phyloP scores from a whole-genome alignment of 2,888 invertebrate genomes.

The Tiliacea aurago region DNA sequence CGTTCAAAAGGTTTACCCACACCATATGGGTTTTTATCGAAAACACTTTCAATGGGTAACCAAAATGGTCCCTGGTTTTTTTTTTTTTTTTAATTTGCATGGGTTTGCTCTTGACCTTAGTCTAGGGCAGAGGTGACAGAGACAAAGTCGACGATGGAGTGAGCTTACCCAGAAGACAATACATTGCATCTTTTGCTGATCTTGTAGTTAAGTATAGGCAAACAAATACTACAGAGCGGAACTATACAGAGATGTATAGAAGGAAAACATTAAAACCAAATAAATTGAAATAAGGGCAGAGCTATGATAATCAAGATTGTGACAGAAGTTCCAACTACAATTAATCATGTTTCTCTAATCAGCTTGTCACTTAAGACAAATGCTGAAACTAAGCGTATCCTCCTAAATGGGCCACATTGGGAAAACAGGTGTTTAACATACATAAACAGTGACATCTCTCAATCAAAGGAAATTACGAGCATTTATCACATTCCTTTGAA shows the following conservation, averaged over 20 bases:
- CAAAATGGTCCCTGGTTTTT: no score
- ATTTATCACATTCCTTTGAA: slow-evolving; percentile 19
- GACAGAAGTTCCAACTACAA: neutral
- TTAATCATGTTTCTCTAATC: neutral
- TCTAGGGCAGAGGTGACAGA: no score
- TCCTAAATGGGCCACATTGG: neutral
- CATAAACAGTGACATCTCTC: neutral
- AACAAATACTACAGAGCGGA: neutral
- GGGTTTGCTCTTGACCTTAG: no score
- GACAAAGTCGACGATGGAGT: no score
- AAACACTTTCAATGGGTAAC: no score
- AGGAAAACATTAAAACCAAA: neutral
- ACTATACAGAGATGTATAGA: neutral
- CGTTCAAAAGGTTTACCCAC: no score
- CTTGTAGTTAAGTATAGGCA: neutral
- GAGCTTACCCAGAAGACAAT: no score
- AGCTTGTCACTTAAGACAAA: neutral
- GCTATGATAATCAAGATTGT: no score
- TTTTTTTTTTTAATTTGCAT: no score
- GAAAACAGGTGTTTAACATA: neutral
- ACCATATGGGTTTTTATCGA: no score
- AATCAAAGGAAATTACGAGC: neutral
- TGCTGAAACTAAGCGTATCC: neutral
- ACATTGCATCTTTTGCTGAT: neutral
- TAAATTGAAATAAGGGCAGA: neutral